Evolutionary conservation across 2,113 vertebrate species (phyloP), one percentile per base, ranked within the genome.

Genomic region (Gobiocypris rarus): DNA sequence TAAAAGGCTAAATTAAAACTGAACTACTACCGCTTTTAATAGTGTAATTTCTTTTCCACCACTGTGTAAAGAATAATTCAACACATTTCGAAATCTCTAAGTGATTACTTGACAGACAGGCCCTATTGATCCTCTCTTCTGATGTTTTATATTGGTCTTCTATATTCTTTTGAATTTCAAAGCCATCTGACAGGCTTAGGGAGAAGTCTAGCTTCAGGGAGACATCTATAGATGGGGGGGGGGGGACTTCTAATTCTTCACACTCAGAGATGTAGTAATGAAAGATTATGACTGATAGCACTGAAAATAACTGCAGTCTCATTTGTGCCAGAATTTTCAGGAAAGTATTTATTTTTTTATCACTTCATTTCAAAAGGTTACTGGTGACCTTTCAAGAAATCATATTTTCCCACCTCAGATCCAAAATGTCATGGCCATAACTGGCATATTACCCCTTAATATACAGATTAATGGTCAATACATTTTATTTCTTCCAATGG

Each of bases 391-490:
- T 75, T 52, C 71, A 52, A 4, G 71, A 52, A 52, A 48, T 75
- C 26, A 31, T 52, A 50, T 75, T 75, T 75, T 75, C 69, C 41
- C 69, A 75, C 71, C 14, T 75, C 26, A 4, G 71, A 11, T 75
- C 14, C n/a, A 75, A 75, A 75, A 75, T 48, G 45, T 15, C 14
- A 75, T 26, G 6, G 5, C n/a, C n/a, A 1, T 50, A 73, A 45
- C n/a, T 73, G 70, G 45, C 14, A 28, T 28, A 28, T 75, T 75
- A 15, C 14, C 4, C 0, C 45, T 52, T 75, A 75, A 74, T 48
- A 50, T 24, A 26, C n/a, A 45, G 71, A 74, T 74, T 50, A 26
- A 74, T 50, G n/a, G 11, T 48, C 43, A 45, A 50, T 28, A 48
- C 7, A 4, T 74, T 1, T 0, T 69, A 1, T 70, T 38, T 7